Base-by-base conservation (phyloP, 2,888 invertebrate species). In the Dorcus hopei region DNA sequence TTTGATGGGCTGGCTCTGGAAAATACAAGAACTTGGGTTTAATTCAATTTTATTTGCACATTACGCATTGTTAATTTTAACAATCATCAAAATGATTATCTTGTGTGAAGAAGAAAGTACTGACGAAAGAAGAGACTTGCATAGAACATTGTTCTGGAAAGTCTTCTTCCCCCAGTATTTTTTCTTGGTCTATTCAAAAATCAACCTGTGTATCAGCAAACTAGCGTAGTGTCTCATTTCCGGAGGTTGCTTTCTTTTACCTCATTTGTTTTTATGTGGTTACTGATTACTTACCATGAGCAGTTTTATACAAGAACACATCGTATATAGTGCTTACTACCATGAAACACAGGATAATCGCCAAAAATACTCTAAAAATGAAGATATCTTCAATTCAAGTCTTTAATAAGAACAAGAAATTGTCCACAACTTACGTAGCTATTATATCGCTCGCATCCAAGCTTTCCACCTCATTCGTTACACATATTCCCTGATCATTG, bases 1-100 rank as follows among this genome's bases (percentile, higher is more conserved):
- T 8, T 16, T 56, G 52, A 57, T 64, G 61, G 7, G 45, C 41
- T 7, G 64, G 55, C 56, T 60, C 67, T 69, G 45, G 33, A 66
- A 65, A 45, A 41, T 41, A 41, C 41, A 14, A 40, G 3, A 5
- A 41, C 41, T 14, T 14, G 14, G 14, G 14, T 14, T 14, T 14
- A 14, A 14, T 14, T 14, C 14, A 1, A 14, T 14, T 14, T 14
- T 14, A 14, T 14, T 14, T 14, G 14, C 14, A 14, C 14, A 14
- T 14, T 14, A 14, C 14, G 14, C 14, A 14, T 14, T 14, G 14
- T 14, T 14, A 14, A 14, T 14, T 14, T 1, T 14, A 14, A 14
- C 14, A 14, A 14, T 14, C 14, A 14, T 14, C 14, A 14, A 14
- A 14, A 14, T 14, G 14, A 14, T 14, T 14, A 14, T 14, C 14